Evolutionary conservation across 1,140 invertebrate genomes (phyloP).

Genomic region (Chelonus insularis): DNA sequence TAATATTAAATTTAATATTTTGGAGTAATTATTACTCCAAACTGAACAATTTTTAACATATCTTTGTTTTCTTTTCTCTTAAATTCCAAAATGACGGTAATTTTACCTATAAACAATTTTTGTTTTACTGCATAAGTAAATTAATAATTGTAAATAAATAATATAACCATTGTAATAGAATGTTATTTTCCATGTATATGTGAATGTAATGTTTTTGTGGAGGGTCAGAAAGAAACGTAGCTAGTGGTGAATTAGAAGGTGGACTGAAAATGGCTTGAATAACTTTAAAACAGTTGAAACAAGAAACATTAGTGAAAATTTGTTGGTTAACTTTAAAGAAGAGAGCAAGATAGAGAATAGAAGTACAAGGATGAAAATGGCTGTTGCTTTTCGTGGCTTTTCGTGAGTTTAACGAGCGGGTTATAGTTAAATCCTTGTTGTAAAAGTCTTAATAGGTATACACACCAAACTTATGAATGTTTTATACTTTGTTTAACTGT

Average conservation of each 20-base stretch:
- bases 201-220: not conserved
- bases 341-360: not conserved
- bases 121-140: too few relatives aligned
- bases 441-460: not conserved
- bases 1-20: too few relatives aligned
- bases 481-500: too few relatives aligned
- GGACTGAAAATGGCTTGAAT: constrained; percentile 36
- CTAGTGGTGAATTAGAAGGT: not conserved
- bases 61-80: too few relatives aligned
- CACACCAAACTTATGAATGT: too few relatives aligned
- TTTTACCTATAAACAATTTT: too few relatives aligned
- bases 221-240: not conserved
- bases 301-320: constrained; percentile 59
- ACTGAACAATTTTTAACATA: too few relatives aligned
- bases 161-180: too few relatives aligned
- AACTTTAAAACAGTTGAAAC: constrained; percentile 50
- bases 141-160: too few relatives aligned
- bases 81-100: too few relatives aligned
- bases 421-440: constrained; percentile 23
- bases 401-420: constrained; percentile 17
- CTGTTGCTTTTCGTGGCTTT: not conserved
- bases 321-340: constrained; percentile 40
- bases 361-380: not conserved
- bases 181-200: too few relatives aligned
- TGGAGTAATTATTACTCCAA: too few relatives aligned